phyloP scores from a whole-genome alignment of 2,113 vertebrate species.

The Heliornis fulica region DNA sequence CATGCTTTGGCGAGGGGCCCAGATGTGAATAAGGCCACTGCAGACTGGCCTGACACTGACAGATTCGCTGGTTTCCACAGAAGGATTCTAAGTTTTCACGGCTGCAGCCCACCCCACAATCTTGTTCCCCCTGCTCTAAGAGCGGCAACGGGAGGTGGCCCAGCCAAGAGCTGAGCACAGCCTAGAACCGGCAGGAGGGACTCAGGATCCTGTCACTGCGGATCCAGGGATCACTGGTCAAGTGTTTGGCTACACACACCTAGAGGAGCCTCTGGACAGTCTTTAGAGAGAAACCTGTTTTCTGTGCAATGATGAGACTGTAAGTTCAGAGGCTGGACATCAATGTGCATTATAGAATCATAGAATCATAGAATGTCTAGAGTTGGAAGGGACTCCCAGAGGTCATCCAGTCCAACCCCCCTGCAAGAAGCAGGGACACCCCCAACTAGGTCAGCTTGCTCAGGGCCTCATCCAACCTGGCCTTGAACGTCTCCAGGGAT shows the following conservation, averaged over 20 bases:
- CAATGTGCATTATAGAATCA: too few species aligned
- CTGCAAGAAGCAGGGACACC: too few species aligned
- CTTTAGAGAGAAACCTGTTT: not conserved
- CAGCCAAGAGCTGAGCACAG: not conserved
- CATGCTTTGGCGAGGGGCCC: not conserved
- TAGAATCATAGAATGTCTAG: too few species aligned
- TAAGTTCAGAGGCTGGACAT: not conserved
- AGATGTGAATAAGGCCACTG: not conserved
- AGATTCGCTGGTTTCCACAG: not conserved
- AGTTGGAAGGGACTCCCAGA: too few species aligned
- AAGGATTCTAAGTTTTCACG: not conserved
- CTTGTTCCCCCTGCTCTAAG: not conserved
- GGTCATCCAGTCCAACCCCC: too few species aligned
- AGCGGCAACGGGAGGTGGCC: not conserved
- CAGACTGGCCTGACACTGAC: constrained; percentile 29
- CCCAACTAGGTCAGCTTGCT: too few species aligned
- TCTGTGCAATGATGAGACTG: not conserved
- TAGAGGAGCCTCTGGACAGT: not conserved
- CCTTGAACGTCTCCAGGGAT: too few species aligned
- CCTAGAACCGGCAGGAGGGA: not conserved
- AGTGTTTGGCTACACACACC: not conserved
- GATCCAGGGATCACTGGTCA: not conserved
- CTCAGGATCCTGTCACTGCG: not conserved
- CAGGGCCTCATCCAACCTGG: too few species aligned
- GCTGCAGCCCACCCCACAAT: not conserved